Base-by-base conservation (phyloP, 2,797 vertebrate genomes). In the Serranus cabrilla region DNA sequence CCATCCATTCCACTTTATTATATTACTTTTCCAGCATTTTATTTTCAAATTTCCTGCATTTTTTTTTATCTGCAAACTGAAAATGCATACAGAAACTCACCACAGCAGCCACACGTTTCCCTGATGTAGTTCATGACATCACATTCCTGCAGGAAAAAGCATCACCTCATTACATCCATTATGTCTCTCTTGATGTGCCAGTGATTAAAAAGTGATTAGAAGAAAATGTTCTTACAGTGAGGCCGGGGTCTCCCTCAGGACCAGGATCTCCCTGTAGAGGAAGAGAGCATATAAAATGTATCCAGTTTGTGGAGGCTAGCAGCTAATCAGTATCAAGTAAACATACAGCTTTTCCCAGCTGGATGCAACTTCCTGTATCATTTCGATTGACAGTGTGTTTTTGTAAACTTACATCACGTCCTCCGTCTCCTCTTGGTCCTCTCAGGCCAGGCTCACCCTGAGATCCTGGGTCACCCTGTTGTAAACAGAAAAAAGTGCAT, bases 121-220 rank as follows among this genome's bases (percentile, higher is more conserved):
- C 98, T 95, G 89, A 99, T 95, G 3, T 99, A 99, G 84, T 94
- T 98, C 98, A 99, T 99, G 81, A 99, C 97, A 0, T 99, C 98
- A 0, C 98, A 99, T 83, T 99, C 98, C 98, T 99, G 90, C 57
- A 75, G 65, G 61, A 83, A 62, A 39, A 66, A 40, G 7, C 2
- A 34, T 65, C 1, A 70, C 7, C 58, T 34, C 13, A 62, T 74
- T 31, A 59, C 1, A 52, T 27, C 17, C 4, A 58, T 16, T 14
- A 62, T 4, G 37, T 55, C 58, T 77, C 5, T 52, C 21, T 42
- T 51, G 17, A 60, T 23, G 25, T 46, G 8, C 0, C 18, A 27
- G 21, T n/a, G 31, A 51, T 34, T 18, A 74, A 73, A 42, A 4
- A 66, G 49, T 5, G 21, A 9, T 61, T 11, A 12, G 58, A 54